These are phyloP conservation scores for Actinernus sp. DNA, from an alignment of 92 coral and sea anemone genomes.

Conservation along the genomic window DNA sequence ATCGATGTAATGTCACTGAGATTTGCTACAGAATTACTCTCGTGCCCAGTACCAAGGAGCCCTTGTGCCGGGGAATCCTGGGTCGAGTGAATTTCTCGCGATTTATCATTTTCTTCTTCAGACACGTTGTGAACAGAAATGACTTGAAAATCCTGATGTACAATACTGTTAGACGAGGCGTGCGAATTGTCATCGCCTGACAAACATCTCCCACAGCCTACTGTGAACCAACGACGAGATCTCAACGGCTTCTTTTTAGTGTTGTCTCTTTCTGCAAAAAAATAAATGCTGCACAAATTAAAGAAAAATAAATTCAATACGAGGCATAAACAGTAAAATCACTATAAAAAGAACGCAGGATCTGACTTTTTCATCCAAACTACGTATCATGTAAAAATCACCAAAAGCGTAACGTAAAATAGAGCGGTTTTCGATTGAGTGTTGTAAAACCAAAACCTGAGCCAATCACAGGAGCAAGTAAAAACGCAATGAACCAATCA, in stretches of 20 bases:
- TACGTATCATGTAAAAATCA: too few relatives aligned
- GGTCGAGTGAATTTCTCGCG: neutral
- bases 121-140: conserved; percentile 1
- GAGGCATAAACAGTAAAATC: too few relatives aligned
- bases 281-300: neutral
- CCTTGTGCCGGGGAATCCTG: neutral
- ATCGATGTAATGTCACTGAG: neutral
- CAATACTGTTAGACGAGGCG: conserved; percentile 33
- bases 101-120: conserved; percentile 11
- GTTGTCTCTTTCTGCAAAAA: conserved; percentile 70
- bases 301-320: too few relatives aligned
- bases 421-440: too few relatives aligned
- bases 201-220: conserved; percentile 82
- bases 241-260: conserved; percentile 78
- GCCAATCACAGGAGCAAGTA: too few relatives aligned
- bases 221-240: conserved; percentile 74
- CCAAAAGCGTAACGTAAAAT: too few relatives aligned
- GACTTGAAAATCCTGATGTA: conserved; percentile 54
- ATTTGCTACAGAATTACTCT: neutral
- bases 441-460: too few relatives aligned
- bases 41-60: neutral
- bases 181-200: conserved; percentile 45
- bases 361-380: too few relatives aligned
- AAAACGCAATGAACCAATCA: too few relatives aligned
- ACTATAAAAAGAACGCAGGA: too few relatives aligned